Base-by-base conservation (phyloP, 2,113 vertebrate species). In the Mus pahari region DNA sequence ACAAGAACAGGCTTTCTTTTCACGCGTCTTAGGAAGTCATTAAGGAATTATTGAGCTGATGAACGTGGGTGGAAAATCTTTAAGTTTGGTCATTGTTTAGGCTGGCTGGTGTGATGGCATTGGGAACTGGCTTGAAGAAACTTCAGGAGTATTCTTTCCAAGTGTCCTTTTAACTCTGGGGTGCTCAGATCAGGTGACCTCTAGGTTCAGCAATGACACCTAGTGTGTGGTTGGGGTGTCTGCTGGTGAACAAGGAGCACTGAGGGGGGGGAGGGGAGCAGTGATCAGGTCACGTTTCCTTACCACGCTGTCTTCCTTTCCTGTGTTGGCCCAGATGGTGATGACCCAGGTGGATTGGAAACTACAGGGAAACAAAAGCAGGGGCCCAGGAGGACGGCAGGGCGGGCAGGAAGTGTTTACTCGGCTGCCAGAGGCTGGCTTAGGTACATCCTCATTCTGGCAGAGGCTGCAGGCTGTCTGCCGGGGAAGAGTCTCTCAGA, bases 21-120 rank as follows among this genome's bases (percentile, higher is more conserved):
- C 53, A 95, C 90, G 89, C 92, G 97, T 97, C 94, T 96, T 96
- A 95, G 96, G 97, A 97, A 97, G 96, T 97, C 95, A 96, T 98
- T 97, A 97, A 97, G 73, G 93, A 91, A 95, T 97, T 96, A 98
- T 97, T 96, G 92, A 82, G 84, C 94, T 94, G 93, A 96, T 98
- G 96, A 96, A 94, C 94, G 92, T 89, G 92, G 82, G 94, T 97
- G 92, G 97, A 97, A 96, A 96, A 97, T 97, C 93, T 97, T 96
- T 96, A 97, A 96, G 94, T 97, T 93, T 89, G 93, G 92, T 88
- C 96, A 92, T 97, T 98, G 94, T 97, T 97, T 89, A 92, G 84
- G 73, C 81, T 79, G 60, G 42, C 53, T 82, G n/a, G 77, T 83
- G 77, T 70, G 86, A 87, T 70, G 79, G 66, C 60, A 1, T 83